Percentiles rank a stretch among this genome's conserved stretches.
Conservation (phyloP, 2,797 vertebrate species). For the Emydoidea blandingii region DNA sequence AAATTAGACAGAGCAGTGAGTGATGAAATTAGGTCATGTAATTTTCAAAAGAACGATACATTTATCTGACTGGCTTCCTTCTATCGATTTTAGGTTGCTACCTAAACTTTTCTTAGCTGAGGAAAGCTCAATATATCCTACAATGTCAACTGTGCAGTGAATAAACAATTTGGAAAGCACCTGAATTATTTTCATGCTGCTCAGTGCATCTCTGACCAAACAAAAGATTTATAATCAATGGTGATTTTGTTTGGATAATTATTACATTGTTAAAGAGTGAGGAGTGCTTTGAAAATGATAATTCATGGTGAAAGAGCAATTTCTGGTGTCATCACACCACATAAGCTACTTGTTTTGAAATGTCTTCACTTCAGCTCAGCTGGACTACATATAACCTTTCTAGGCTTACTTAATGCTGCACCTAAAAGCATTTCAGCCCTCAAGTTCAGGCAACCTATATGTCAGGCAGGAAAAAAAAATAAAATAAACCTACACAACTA, state of each 20-base stretch:
- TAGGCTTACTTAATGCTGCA: constrained; percentile 13
- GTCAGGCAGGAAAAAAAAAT: constrained; percentile 63
- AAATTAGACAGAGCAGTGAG: neutral
- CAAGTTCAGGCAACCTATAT: constrained; percentile 42
- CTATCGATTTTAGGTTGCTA: neutral
- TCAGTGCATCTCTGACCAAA: neutral
- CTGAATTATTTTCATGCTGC: neutral
- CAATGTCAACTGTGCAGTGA: neutral
- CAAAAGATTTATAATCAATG: neutral
- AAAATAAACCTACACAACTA: constrained; percentile 47
- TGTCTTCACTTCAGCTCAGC: constrained; percentile 26
- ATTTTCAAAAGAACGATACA: neutral
- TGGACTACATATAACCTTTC: constrained; percentile 34
- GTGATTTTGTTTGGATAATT: neutral
- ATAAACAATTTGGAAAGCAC: neutral
- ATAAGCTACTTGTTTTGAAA: neutral
- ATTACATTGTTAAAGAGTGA: neutral
- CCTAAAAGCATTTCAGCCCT: constrained; percentile 26
- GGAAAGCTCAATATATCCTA: neutral
- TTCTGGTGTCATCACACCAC: constrained; percentile 34
- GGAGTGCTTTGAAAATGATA: constrained; percentile 30
- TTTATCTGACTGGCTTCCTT: neutral
- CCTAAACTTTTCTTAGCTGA: neutral
- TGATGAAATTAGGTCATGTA: neutral
- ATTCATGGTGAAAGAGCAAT: neutral